phyloP scores from a whole-genome alignment of 2,113 vertebrate genomes.

The Arvicanthis niloticus region DNA sequence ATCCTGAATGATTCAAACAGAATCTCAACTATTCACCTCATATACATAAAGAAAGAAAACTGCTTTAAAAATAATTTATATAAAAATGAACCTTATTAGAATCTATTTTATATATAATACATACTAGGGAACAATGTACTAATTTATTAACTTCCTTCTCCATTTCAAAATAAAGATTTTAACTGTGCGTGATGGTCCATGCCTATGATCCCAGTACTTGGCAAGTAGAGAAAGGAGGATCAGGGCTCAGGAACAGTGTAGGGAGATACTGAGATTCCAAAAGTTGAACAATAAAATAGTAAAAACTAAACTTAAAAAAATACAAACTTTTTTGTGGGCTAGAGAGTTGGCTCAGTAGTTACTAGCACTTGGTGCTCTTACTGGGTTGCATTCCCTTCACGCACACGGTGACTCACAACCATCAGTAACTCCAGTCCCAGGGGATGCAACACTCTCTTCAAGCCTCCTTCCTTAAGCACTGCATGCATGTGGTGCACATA shows the following conservation, averaged over 20 bases:
- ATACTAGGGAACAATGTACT: neutral
- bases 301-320: neutral
- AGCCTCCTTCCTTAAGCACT: neutral
- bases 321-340: neutral
- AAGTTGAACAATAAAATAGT: neutral
- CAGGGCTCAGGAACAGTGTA: neutral
- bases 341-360: neutral
- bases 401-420: neutral
- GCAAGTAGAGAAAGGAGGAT: neutral
- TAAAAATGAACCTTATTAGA: neutral
- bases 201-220: neutral
- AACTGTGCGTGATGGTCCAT: neutral
- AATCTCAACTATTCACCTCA: neutral
- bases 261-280: neutral
- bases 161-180: neutral
- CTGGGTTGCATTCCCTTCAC: neutral
- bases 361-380: neutral
- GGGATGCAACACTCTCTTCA: neutral
- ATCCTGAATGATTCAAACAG: neutral
- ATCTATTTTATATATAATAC: neutral
- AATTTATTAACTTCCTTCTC: neutral
- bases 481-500: neutral
- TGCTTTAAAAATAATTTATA: constrained; percentile 21
- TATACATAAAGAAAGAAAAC: neutral
- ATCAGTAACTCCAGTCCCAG: neutral